Evolutionary conservation across 2,888 invertebrate species (phyloP).

Genomic region (Geophilus truncorum): DNA sequence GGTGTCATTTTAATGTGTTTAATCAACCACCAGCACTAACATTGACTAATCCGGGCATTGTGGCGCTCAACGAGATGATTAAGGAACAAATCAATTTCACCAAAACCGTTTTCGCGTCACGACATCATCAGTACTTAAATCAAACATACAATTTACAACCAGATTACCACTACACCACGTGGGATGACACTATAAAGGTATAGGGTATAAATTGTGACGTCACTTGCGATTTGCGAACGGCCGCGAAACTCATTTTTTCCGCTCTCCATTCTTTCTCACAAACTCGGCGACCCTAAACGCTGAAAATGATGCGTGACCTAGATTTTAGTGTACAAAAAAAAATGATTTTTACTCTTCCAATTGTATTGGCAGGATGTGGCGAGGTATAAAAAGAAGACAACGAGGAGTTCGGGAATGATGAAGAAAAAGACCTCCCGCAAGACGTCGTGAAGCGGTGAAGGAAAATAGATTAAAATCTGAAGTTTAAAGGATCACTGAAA

Average conservation of each 20-base stretch:
- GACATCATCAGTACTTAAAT: neutral
- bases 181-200: slow-evolving; percentile 14
- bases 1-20: neutral
- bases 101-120: neutral
- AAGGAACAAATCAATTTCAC: neutral
- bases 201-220: neutral
- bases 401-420: neutral
- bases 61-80: slow-evolving; percentile 9
- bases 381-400: neutral
- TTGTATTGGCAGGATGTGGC: neutral
- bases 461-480: neutral
- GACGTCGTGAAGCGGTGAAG: neutral
- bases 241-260: neutral
- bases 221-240: neutral
- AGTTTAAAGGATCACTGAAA: neutral
- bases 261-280: neutral
- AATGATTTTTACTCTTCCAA: neutral
- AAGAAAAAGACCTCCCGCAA: neutral
- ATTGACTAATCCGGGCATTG: neutral
- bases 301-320: slow-evolving; percentile 23
- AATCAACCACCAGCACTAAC: neutral
- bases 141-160: neutral
- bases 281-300: neutral
- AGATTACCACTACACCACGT: slow-evolving; percentile 29
- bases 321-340: neutral